Conservation (phyloP, 2,888 invertebrate species). For the Nowickia ferox region DNA sequence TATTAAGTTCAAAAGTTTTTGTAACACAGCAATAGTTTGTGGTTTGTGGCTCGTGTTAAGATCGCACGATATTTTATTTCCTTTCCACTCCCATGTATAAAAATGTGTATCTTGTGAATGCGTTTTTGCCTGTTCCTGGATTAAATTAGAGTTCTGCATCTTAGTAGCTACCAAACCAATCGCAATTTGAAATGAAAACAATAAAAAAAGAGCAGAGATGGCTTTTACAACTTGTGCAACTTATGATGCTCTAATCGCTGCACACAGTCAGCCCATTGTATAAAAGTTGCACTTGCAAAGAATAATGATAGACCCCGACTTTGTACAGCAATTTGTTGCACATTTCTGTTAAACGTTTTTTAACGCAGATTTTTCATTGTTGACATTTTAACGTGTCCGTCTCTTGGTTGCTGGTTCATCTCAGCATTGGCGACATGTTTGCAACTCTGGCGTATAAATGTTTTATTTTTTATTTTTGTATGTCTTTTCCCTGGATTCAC, state of each 20-base stretch:
- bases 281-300: constrained; percentile 59
- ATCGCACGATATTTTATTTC: constrained; percentile 68
- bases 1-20: constrained; percentile 51
- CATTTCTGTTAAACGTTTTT: constrained; percentile 64
- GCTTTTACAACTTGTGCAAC: constrained; percentile 9
- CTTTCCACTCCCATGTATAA: constrained; percentile 3
- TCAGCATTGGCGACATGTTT: constrained; percentile 62
- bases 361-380: constrained; percentile 65
- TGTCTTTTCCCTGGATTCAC: constrained; percentile 36
- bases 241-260: not conserved
- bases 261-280: not conserved
- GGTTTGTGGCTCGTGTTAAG: constrained; percentile 73
- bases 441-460: constrained; percentile 59
- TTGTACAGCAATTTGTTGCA: constrained; percentile 68
- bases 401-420: constrained; percentile 27
- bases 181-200: constrained; percentile 16
- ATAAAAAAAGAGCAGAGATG: constrained; percentile 21
- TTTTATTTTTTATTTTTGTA: constrained; percentile 1
- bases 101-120: not conserved
- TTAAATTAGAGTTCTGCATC: constrained; percentile 60
- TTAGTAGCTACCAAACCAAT: constrained; percentile 46
- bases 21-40: constrained; percentile 61
- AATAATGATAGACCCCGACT: constrained; percentile 68
- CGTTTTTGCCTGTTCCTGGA: constrained; percentile 48
- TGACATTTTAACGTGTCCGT: constrained; percentile 66